These are phyloP conservation scores for Mesocentrotus franciscanus DNA, from an alignment of 53 echinoderm and acorn worm species.

Conservation along the genomic window DNA sequence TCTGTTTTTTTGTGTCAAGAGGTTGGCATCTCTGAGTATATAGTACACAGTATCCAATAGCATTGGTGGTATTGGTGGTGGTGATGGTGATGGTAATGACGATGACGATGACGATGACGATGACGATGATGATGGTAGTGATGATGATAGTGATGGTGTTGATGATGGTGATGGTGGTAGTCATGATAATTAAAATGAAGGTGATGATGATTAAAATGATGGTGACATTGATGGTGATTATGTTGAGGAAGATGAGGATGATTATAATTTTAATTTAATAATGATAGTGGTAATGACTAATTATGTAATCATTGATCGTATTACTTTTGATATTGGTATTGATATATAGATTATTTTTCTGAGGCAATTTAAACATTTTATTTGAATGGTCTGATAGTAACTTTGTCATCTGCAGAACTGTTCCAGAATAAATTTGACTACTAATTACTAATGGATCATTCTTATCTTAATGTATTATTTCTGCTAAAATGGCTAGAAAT, in stretches of 20 bases:
- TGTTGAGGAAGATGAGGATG: background rate
- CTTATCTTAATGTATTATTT: too few relatives aligned
- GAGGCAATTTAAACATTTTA: too few relatives aligned
- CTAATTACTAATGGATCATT: too few relatives aligned
- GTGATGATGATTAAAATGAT: background rate
- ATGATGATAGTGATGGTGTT: background rate
- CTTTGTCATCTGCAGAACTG: too few relatives aligned
- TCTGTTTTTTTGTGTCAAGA: too few relatives aligned
- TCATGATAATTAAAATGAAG: background rate
- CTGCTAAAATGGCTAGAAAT: too few relatives aligned
- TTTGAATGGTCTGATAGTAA: too few relatives aligned
- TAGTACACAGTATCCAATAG: background rate
- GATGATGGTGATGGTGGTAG: background rate
- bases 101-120: constrained; percentile 15
- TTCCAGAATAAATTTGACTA: too few relatives aligned
- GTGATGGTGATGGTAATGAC: constrained; percentile 12
- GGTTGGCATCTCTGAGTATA: too few relatives aligned
- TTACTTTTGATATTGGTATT: too few relatives aligned
- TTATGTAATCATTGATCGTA: too few relatives aligned
- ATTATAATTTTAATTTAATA: background rate
- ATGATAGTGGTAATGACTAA: background rate
- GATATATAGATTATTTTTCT: too few relatives aligned
- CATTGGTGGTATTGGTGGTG: background rate
- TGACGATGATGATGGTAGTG: constrained; percentile 31
- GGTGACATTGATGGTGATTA: background rate